Evolutionary conservation across 2,113 vertebrate species (phyloP).

Genomic region (Cathartes aura): DNA sequence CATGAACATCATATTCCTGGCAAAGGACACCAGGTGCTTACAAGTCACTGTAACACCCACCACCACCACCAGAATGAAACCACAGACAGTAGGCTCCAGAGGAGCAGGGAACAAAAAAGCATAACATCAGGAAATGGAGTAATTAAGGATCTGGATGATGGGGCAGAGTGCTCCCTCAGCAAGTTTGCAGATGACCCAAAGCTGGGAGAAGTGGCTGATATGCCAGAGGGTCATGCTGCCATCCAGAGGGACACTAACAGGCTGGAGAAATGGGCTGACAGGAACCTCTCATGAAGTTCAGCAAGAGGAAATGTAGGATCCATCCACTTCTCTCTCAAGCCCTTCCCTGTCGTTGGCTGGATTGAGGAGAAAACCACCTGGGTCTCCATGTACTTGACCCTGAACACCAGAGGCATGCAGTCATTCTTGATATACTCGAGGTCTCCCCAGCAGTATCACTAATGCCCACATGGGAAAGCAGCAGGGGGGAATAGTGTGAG

Average conservation of each 20-base stretch:
- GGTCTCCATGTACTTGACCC: background rate
- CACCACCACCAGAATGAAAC: background rate
- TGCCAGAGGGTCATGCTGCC: background rate
- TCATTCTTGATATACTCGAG: background rate
- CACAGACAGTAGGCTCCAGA: background rate
- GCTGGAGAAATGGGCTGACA: background rate
- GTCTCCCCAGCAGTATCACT: background rate
- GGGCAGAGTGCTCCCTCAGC: background rate
- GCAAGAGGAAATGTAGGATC: background rate
- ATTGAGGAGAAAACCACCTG: background rate
- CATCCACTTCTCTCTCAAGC: background rate
- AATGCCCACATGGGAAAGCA: background rate
- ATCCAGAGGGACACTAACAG: background rate
- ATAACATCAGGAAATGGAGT: background rate
- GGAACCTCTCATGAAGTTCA: background rate
- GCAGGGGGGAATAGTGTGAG: accelerated
- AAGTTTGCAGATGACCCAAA: background rate
- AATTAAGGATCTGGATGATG: background rate
- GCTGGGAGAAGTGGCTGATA: background rate
- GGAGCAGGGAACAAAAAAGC: background rate
- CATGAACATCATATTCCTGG: background rate
- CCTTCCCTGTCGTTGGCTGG: background rate
- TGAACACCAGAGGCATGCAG: background rate
- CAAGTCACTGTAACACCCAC: accelerated
- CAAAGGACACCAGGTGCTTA: background rate